phyloP scores from a whole-genome alignment of 1,140 invertebrate species.

The Drosophila erecta region DNA sequence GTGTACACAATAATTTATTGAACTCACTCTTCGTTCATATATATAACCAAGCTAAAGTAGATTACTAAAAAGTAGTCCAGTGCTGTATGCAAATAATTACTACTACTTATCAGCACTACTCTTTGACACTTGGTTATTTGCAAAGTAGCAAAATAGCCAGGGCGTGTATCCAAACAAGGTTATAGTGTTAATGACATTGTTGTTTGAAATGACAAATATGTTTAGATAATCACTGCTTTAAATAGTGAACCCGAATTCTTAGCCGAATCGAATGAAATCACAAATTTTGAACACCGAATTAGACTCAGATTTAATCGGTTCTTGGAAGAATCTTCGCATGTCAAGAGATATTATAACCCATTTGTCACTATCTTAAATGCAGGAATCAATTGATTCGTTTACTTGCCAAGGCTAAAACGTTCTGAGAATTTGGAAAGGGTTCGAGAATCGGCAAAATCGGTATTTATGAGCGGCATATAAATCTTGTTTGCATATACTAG shows the following conservation, averaged over 20 bases:
- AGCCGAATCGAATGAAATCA: background rate
- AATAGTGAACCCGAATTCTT: background rate
- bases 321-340: background rate
- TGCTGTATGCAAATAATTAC: background rate
- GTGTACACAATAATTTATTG: background rate
- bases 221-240: background rate
- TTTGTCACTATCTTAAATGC: slow-evolving; percentile 16
- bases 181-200: slow-evolving; percentile 2
- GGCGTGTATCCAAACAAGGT: background rate
- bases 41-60: background rate
- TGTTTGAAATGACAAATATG: background rate
- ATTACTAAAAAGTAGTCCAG: background rate
- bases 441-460: slow-evolving; percentile 9
- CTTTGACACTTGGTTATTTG: background rate
- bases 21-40: background rate
- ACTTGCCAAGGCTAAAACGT: slow-evolving; percentile 6
- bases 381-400: slow-evolving; percentile 2
- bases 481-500: slow-evolving; percentile 36
- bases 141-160: background rate
- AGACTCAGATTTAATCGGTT: background rate
- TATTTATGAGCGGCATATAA: slow-evolving; percentile 27
- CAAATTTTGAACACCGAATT: background rate
- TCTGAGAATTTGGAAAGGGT: slow-evolving; percentile 2
- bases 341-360: background rate
- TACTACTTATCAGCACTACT: background rate